Evolutionary conservation across 23 tunicate genomes (phyloP).

Genomic region (Ciona savignyi): DNA sequence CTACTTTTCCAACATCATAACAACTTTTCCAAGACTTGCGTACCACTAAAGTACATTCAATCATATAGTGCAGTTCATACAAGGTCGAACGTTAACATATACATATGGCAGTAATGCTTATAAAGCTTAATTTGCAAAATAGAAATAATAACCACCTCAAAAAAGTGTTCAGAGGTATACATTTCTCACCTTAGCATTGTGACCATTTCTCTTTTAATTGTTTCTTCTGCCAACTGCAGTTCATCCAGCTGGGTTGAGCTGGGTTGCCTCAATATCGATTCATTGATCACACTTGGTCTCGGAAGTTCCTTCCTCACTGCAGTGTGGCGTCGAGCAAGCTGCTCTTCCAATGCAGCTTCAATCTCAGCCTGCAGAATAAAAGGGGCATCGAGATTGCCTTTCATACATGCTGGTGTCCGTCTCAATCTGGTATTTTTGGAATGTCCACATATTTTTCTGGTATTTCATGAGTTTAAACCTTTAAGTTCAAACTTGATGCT

Average conservation of each 20-base stretch:
- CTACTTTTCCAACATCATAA: too few species aligned
- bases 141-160: neutral
- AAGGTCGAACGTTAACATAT: too few species aligned
- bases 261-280: conserved; percentile 53
- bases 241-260: conserved; percentile 41
- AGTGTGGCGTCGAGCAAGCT: conserved; percentile 65
- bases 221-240: conserved; percentile 88
- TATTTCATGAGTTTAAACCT: too few species aligned
- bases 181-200: conserved; percentile 57
- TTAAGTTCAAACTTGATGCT: too few species aligned
- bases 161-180: neutral
- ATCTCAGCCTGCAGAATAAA: conserved; percentile 3
- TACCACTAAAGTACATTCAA: too few species aligned
- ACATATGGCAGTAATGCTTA: too few species aligned
- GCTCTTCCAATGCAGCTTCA: conserved; percentile 18
- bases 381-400: too few species aligned
- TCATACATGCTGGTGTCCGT: too few species aligned
- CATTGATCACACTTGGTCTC: conserved; percentile 82
- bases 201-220: conserved; percentile 93
- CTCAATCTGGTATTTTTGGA: too few species aligned
- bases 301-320: conserved; percentile 70
- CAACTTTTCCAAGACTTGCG: too few species aligned
- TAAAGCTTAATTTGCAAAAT: neutral
- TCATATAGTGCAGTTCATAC: too few species aligned
- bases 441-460: too few species aligned